Percentiles rank a stretch among this genome's conserved stretches.
phyloP scores from a whole-genome alignment of 2,888 invertebrate species.

The Netelia inedita region DNA sequence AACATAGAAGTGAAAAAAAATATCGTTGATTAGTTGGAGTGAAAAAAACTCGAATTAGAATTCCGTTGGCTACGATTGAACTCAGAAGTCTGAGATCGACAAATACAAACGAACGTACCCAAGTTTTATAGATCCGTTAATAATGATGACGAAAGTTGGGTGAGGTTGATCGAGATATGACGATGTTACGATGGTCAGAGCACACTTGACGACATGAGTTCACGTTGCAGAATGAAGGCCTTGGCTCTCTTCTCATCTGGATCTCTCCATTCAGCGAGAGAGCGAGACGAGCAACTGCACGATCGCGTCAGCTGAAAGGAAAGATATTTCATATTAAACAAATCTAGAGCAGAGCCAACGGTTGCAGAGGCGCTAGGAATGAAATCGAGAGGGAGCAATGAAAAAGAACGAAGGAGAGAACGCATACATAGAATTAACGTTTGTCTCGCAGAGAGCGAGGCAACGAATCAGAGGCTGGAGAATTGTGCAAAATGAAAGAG shows the following conservation, averaged over 20 bases:
- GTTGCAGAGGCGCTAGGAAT: conserved; percentile 48
- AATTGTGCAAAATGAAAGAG: conserved; percentile 44
- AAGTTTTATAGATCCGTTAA: not conserved
- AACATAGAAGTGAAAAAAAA: too few species aligned
- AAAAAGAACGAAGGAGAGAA: conserved; percentile 28
- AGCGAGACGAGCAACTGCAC: conserved; percentile 18
- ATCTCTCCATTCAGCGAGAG: not conserved
- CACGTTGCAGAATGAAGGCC: conserved; percentile 67
- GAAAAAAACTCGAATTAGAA: too few species aligned
- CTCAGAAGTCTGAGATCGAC: not conserved
- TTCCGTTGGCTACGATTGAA: too few species aligned
- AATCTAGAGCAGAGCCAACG: conserved; percentile 55
- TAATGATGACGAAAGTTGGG: not conserved
- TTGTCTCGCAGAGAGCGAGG: conserved; percentile 18
- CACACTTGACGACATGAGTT: conserved; percentile 63
- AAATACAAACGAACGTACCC: not conserved
- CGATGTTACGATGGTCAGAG: conserved; percentile 54
- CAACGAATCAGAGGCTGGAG: conserved; percentile 37
- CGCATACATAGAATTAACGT: not conserved
- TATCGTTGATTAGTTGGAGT: too few species aligned
- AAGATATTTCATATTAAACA: conserved; percentile 69
- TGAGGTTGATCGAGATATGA: conserved; percentile 34
- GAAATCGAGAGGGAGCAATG: conserved; percentile 55
- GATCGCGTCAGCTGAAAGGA: conserved; percentile 28
- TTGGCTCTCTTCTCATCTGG: conserved; percentile 21